These are phyloP conservation scores for Ailuropoda melanoleuca DNA, from an alignment of 2,113 vertebrate genomes.

Conservation along the genomic window DNA sequence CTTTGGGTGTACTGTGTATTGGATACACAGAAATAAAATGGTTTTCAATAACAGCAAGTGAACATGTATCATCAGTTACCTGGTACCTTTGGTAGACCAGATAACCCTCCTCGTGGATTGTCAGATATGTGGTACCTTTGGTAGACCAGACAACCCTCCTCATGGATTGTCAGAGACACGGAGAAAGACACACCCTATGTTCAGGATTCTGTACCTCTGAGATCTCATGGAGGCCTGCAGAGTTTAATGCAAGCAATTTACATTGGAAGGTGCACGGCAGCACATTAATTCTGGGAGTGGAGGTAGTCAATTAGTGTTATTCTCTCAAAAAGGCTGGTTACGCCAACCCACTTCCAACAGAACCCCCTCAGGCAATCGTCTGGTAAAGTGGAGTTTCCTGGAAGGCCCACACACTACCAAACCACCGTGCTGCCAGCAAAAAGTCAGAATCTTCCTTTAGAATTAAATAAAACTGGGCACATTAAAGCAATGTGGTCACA, in stretches of 20 bases:
- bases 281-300: neutral
- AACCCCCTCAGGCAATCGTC: neutral
- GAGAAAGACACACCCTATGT: neutral
- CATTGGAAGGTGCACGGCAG: neutral
- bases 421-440: neutral
- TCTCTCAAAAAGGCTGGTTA: neutral
- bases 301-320: neutral
- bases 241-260: conserved; percentile 2
- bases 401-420: neutral
- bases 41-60: neutral
- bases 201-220: neutral
- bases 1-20: neutral
- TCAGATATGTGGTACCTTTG: neutral
- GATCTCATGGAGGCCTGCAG: neutral
- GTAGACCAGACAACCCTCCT: neutral
- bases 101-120: neutral
- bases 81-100: neutral
- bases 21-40: neutral
- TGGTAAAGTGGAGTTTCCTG: neutral
- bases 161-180: neutral
- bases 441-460: neutral
- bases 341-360: neutral
- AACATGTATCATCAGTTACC: neutral
- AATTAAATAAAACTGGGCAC: neutral
- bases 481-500: neutral